These are phyloP conservation scores for Nyctibius bracteatus DNA, from an alignment of 2,113 vertebrate species.

Conservation along the genomic window DNA sequence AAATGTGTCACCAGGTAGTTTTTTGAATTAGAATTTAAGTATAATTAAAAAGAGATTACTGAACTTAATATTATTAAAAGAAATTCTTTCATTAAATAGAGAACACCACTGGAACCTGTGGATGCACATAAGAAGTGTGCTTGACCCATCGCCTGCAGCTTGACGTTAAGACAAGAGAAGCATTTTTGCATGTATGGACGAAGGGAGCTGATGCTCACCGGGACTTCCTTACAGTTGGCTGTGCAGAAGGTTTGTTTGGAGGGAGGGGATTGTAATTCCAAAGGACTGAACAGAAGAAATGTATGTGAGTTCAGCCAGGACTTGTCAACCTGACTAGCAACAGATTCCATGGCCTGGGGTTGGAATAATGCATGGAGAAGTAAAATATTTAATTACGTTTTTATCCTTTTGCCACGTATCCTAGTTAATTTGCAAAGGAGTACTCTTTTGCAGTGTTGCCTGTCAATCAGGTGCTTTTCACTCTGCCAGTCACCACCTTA, in stretches of 20 bases:
- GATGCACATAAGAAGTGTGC: not conserved
- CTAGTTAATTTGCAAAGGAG: not conserved
- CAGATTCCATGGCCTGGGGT: not conserved
- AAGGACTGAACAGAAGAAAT: not conserved
- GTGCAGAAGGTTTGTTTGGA: not conserved
- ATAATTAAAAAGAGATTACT: slow-evolving; percentile 1
- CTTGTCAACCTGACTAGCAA: not conserved
- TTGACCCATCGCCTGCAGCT: not conserved
- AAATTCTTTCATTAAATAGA: not conserved
- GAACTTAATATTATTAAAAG: not conserved
- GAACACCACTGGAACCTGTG: not conserved
- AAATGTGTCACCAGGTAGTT: not conserved
- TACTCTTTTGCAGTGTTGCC: not conserved
- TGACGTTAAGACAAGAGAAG: not conserved
- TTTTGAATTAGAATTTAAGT: not conserved
- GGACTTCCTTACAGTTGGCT: not conserved
- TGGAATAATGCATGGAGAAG: not conserved
- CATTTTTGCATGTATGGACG: not conserved
- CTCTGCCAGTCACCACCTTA: not conserved
- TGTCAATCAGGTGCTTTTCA: not conserved
- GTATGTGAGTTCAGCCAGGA: not conserved
- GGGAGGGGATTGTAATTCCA: not conserved
- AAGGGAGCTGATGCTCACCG: not conserved
- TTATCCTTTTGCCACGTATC: not conserved
- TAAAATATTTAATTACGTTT: not conserved